A percentile compares a stretch with the other conserved stretches of the same genome.
phyloP scores from a whole-genome alignment of 2,113 vertebrate genomes.

The Astur gentilis region DNA sequence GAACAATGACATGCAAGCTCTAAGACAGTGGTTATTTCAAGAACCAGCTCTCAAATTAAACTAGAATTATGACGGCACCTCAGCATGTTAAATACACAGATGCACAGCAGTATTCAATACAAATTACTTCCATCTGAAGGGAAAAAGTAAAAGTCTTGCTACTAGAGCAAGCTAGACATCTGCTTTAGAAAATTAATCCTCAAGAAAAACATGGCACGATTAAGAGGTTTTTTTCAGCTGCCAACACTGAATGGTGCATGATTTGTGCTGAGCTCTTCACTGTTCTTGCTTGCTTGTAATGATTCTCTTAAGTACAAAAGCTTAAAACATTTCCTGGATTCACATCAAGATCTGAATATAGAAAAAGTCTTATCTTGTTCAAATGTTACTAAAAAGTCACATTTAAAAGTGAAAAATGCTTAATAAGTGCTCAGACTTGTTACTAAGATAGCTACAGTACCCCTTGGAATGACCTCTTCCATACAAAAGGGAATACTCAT shows the following conservation, averaged over 20 bases:
- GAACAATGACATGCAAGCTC: neutral
- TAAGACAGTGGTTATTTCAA: neutral
- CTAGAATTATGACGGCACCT: neutral
- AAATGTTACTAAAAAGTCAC: neutral
- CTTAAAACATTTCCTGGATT: neutral
- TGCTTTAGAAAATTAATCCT: conserved; percentile 3
- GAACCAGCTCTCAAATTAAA: neutral
- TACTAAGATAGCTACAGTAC: neutral
- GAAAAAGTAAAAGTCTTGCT: neutral
- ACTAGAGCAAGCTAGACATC: neutral
- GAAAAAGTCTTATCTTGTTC: neutral
- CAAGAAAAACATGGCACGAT: neutral
- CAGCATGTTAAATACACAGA: neutral
- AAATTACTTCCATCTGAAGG: neutral
- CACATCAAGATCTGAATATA: neutral
- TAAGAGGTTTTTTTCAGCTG: neutral
- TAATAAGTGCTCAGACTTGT: neutral
- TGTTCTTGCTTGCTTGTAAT: neutral
- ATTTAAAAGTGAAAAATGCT: neutral
- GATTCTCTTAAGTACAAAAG: neutral
- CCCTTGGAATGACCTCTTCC: neutral
- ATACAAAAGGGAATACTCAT: neutral
- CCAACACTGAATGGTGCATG: neutral
- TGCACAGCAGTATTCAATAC: neutral
- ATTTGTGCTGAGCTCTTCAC: neutral